Evolutionary conservation across 2,797 vertebrate species (phyloP).

Genomic region (Clarias fuscus): DNA sequence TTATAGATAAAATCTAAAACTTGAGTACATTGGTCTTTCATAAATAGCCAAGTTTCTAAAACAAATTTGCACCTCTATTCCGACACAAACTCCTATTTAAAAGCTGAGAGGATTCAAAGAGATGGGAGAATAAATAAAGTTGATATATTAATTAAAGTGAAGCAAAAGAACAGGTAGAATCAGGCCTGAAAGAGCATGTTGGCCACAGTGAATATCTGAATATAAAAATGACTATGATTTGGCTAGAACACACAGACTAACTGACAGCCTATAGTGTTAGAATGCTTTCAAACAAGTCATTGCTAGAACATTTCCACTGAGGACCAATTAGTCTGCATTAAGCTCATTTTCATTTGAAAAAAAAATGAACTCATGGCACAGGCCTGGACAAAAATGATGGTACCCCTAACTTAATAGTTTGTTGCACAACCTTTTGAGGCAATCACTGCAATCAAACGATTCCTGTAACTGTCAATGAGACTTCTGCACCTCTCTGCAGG

Average conservation of each 20-base stretch:
- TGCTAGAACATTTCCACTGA: neutral
- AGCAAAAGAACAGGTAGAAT: neutral
- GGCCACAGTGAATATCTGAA: neutral
- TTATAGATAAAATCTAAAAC: neutral
- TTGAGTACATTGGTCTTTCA: neutral
- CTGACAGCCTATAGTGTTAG: neutral
- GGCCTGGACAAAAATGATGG: too few relatives aligned
- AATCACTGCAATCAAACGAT: too few relatives aligned
- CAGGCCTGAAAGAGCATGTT: neutral
- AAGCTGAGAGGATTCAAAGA: neutral
- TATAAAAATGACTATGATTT: neutral
- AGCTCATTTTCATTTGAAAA: conserved; percentile 1
- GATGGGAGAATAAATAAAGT: neutral
- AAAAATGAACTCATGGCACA: too few relatives aligned
- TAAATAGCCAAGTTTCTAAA: neutral
- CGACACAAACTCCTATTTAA: neutral
- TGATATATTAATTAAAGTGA: neutral
- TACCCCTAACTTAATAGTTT: too few relatives aligned
- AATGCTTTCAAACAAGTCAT: neutral
- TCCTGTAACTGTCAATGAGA: too few relatives aligned
- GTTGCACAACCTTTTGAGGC: too few relatives aligned
- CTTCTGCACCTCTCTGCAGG: too few relatives aligned
- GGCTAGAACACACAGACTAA: neutral
- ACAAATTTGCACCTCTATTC: neutral
- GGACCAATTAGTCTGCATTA: neutral